Conservation (phyloP, 2,888 invertebrate species). For the Sesamia inferens region DNA sequence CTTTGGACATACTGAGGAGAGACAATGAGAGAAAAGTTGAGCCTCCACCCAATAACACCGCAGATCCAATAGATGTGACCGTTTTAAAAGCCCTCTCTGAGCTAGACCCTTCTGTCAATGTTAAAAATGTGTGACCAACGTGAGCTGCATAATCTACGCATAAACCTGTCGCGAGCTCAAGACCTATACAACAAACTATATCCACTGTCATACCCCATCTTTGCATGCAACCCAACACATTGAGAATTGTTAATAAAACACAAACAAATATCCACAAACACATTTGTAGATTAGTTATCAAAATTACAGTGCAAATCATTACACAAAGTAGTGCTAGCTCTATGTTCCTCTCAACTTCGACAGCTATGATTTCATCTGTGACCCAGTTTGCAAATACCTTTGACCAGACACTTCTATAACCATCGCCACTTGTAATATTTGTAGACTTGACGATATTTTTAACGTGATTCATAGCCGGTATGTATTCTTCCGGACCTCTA, state of each 20-base stretch:
- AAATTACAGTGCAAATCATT: conserved; percentile 93
- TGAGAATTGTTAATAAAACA: conserved; percentile 93
- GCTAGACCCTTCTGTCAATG: conserved; percentile 87
- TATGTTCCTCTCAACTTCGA: conserved; percentile 94
- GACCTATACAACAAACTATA: conserved; percentile 94
- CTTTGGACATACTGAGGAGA: conserved; percentile 92
- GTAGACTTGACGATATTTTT: conserved; percentile 89
- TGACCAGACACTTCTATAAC: conserved; percentile 92
- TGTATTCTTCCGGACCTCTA: conserved; percentile 91
- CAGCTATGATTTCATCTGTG: conserved; percentile 94
- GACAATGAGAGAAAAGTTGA: conserved; percentile 94
- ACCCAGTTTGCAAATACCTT: conserved; percentile 94
- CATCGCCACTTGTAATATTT: conserved; percentile 91
- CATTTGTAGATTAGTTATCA: conserved; percentile 94
- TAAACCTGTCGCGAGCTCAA: conserved; percentile 94
- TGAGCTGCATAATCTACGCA: conserved; percentile 96
- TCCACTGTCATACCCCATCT: conserved; percentile 95
- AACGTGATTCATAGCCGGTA: conserved; percentile 93
- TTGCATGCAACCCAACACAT: conserved; percentile 94
- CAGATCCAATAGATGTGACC: conserved; percentile 93
- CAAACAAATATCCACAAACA: conserved; percentile 95
- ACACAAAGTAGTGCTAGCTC: conserved; percentile 94
- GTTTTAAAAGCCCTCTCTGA: conserved; percentile 91
- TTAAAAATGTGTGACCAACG: conserved; percentile 94
- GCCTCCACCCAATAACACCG: conserved; percentile 94